phyloP scores from a whole-genome alignment of 2,113 vertebrate genomes.

The Gnathonemus echidnorhynchus region DNA sequence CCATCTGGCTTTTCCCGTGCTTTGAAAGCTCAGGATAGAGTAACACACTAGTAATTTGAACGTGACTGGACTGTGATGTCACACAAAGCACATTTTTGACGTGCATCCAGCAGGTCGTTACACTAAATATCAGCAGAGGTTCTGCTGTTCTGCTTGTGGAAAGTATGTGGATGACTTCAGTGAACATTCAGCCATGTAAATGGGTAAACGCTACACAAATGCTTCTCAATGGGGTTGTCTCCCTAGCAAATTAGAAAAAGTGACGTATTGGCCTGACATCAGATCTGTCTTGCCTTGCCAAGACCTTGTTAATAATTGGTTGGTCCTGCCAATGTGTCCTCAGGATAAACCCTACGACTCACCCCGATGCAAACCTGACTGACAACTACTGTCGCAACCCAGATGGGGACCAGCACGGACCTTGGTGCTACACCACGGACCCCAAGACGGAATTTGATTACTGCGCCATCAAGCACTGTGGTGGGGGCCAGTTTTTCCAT shows the following conservation, averaged over 20 bases:
- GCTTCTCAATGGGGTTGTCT: not conserved
- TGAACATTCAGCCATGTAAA: not conserved
- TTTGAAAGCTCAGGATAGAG: not conserved
- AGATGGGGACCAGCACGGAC: conserved; percentile 80
- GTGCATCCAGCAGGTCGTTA: not conserved
- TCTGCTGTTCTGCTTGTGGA: not conserved
- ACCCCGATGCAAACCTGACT: conserved; percentile 70
- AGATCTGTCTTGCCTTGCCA: not conserved
- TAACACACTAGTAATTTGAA: not conserved
- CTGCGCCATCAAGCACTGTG: conserved; percentile 82
- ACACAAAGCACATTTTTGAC: not conserved
- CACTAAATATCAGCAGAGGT: not conserved
- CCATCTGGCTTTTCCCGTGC: not conserved
- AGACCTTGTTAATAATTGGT: not conserved
- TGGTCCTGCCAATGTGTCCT: conserved; percentile 10
- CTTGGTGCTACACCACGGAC: conserved; percentile 92
- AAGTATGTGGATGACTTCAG: not conserved
- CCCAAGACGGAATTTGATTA: conserved; percentile 88
- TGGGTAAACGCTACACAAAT: not conserved
- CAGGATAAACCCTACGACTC: conserved; percentile 71
- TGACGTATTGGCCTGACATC: not conserved
- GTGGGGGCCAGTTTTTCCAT: conserved; percentile 43
- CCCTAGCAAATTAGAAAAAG: not conserved
- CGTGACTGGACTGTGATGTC: not conserved
- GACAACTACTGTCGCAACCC: conserved; percentile 92